Base-by-base conservation (phyloP, 2,888 invertebrate species). In the Rhingia rostrata region DNA sequence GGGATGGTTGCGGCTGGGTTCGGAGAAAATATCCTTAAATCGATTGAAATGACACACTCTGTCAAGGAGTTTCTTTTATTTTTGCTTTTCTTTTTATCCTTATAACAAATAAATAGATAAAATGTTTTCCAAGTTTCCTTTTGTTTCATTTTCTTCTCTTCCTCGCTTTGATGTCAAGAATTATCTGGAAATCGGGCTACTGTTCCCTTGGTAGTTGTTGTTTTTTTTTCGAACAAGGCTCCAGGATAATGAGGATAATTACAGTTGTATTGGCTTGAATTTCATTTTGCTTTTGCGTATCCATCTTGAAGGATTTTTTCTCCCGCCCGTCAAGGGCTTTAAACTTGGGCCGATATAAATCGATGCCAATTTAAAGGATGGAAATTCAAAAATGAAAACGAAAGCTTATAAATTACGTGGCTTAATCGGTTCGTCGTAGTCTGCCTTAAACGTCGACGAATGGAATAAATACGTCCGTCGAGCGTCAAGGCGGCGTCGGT, bases 171-270 rank as follows among this genome's bases (percentile, higher is more conserved):
- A 47, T 14, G 12, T 47, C 14, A 47, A 6, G 22, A 10, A 39
- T 1, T 22, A 10, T n/a, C 10, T 12, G 12, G 12, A n/a, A n/a
- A 12, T 45, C 5, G 10, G 7, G 10, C 30, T 41, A 10, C 30
- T 39, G 63, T 74, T 74, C 10, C 69, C 64, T 12, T 53, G 69
- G 2, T 58, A 69, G 43, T 53, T 58, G 70, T 81, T 63, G 43
- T 53, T 58, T 64, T 81, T 63, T 22, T 64, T 64, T 64, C 39
- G 70, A 58, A 47, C 22, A 22, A 22, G 22, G 39, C 70, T 64
- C n/a, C 58, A 33, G 64, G 64, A 69, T 78, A 78, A 83, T 79
- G 73, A 79, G 54, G 67, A 79, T 83, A 79, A 83, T 83, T 69
- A 73, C 45, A 73, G 22, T 53, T 61, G 79, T 58, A 83, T 67